Conservation (phyloP, 1,140 invertebrate species). For the Scaptomyza hsui region DNA sequence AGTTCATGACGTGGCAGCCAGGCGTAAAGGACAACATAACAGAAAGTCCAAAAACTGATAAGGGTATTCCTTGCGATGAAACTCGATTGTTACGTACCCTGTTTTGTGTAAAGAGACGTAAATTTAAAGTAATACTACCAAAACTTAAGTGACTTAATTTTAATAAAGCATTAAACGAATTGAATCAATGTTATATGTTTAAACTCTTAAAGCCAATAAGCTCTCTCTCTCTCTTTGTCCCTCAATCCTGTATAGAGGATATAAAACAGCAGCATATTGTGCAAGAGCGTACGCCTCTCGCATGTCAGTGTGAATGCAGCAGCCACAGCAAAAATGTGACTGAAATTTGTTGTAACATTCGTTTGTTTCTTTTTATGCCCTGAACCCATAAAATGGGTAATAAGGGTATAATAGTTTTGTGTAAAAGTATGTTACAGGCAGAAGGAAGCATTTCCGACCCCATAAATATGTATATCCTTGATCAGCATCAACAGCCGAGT, state of each 20-base stretch:
- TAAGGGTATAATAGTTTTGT: too few relatives aligned
- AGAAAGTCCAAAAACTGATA: constrained; percentile 25
- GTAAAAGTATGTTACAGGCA: too few relatives aligned
- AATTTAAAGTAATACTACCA: too few relatives aligned
- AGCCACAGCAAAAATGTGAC: constrained; percentile 52
- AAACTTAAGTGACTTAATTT: too few relatives aligned
- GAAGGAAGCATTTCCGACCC: too few relatives aligned
- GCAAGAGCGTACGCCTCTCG: constrained; percentile 38
- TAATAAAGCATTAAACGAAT: background rate
- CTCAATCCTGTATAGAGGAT: background rate
- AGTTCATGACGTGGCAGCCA: constrained; percentile 48
- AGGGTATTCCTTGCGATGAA: too few relatives aligned
- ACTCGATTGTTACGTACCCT: too few relatives aligned
- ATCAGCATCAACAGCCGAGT: too few relatives aligned
- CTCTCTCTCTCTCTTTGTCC: background rate
- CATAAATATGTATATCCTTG: too few relatives aligned
- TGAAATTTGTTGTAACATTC: constrained; percentile 68
- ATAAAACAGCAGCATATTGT: constrained; percentile 46
- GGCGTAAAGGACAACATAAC: constrained; percentile 48
- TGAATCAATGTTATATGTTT: background rate
- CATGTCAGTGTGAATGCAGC: constrained; percentile 39
- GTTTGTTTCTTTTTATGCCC: constrained; percentile 53
- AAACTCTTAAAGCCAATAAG: background rate
- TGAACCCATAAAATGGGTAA: too few relatives aligned
- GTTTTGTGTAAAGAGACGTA: too few relatives aligned